Conservation (phyloP, 2,113 vertebrate genomes). For the Seriola rivoliana region DNA sequence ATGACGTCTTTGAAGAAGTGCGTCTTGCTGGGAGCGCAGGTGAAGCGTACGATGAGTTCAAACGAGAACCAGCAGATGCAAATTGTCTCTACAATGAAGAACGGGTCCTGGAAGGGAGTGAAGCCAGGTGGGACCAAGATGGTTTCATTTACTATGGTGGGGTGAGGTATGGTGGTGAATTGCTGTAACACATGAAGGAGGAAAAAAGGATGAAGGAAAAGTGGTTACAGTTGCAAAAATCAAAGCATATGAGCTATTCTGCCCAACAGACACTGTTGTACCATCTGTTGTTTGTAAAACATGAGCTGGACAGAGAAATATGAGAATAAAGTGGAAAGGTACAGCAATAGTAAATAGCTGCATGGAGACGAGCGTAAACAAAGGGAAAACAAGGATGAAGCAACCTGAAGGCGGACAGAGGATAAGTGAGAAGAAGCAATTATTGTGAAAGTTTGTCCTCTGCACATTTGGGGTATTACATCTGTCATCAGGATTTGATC, state of each 20-base stretch:
- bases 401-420: constrained; percentile 13
- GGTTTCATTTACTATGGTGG: constrained; percentile 62
- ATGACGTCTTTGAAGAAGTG: constrained; percentile 93
- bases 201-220: constrained; percentile 15
- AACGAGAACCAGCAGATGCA: constrained; percentile 96
- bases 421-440: constrained; percentile 39
- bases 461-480: constrained; percentile 51
- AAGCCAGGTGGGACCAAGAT: constrained; percentile 40
- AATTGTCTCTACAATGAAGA: constrained; percentile 92
- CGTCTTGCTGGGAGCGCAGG: constrained; percentile 87
- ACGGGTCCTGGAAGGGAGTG: constrained; percentile 88
- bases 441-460: constrained; percentile 41
- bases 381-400: constrained; percentile 17
- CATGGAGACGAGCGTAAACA: constrained; percentile 54
- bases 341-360: constrained; percentile 5
- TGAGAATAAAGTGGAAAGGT: constrained; percentile 23
- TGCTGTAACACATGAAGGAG: constrained; percentile 57
- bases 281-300: neutral
- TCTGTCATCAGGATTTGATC: constrained; percentile 35
- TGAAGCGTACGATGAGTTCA: constrained; percentile 89
- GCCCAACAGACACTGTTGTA: neutral
- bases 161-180: constrained; percentile 48
- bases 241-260: neutral
- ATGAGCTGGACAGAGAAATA: neutral
- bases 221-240: constrained; percentile 10